phyloP scores from a whole-genome alignment of 2,888 invertebrate genomes.

The Sarcophaga caerulescens region DNA sequence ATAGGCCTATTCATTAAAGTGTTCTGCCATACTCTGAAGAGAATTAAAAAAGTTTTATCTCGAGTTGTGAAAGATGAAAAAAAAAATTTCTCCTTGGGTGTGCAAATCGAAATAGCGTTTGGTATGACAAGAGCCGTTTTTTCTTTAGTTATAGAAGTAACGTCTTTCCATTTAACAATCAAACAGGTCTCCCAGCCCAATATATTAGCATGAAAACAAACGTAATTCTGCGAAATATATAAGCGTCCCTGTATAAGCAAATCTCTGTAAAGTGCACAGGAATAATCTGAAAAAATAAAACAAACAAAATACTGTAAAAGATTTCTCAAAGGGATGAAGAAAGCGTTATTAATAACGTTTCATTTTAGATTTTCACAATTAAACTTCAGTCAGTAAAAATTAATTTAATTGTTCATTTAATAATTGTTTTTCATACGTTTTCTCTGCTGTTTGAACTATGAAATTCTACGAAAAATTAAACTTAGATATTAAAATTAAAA shows the following conservation, averaged over 20 bases:
- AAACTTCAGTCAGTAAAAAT: too few relatives aligned
- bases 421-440: too few relatives aligned
- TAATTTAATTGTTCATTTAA: too few relatives aligned
- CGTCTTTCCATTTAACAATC: constrained; percentile 93
- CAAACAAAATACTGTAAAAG: not conserved
- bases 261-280: constrained; percentile 97
- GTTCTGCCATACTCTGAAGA: constrained; percentile 98
- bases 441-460: too few relatives aligned
- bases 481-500: too few relatives aligned
- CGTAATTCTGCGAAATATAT: constrained; percentile 96
- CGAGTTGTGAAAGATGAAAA: constrained; percentile 96
- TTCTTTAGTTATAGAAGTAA: constrained; percentile 96
- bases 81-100: constrained; percentile 92
- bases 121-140: constrained; percentile 97
- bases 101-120: constrained; percentile 95
- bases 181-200: constrained; percentile 97
- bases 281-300: constrained; percentile 88
- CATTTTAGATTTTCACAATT: too few relatives aligned
- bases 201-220: constrained; percentile 98
- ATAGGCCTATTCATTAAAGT: constrained; percentile 94
- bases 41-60: constrained; percentile 97
- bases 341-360: too few relatives aligned
- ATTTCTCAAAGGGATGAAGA: too few relatives aligned
- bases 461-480: too few relatives aligned
- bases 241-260: constrained; percentile 97